These are phyloP conservation scores for Phocoena sinus DNA, from an alignment of 2,113 vertebrate species.

Conservation along the genomic window DNA sequence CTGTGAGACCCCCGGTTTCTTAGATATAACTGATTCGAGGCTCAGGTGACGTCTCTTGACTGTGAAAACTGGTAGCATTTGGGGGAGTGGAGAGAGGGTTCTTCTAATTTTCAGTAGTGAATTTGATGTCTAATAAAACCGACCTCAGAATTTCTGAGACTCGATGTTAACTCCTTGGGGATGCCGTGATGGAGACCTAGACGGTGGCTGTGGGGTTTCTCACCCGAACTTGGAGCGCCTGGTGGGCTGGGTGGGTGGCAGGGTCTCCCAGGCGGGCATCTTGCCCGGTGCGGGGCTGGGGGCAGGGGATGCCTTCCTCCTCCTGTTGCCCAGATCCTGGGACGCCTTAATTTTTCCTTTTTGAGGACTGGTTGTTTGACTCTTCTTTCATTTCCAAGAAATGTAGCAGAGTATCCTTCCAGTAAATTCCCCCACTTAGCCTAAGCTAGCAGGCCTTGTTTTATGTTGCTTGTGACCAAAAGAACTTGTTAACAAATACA, in stretches of 20 bases:
- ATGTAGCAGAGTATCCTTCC: not conserved
- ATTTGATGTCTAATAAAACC: not conserved
- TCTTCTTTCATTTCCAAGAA: constrained; percentile 33
- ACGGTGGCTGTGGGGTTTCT: not conserved
- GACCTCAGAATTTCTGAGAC: not conserved
- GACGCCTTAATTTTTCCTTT: not conserved
- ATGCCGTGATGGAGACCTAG: not conserved
- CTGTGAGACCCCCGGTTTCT: not conserved
- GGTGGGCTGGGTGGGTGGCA: not conserved
- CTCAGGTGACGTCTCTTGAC: not conserved
- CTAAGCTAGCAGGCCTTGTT: not conserved
- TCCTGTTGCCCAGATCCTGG: not conserved
- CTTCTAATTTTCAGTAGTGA: not conserved
- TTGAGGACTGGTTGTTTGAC: not conserved
- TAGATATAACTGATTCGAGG: not conserved
- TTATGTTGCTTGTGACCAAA: constrained; percentile 9
- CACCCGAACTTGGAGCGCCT: not conserved
- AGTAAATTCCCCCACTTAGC: not conserved
- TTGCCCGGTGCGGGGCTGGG: not conserved
- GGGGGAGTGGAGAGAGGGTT: no score
- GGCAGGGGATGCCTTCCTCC: not conserved
- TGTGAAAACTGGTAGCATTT: not conserved
- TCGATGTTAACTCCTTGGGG: not conserved
- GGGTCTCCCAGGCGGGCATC: not conserved
- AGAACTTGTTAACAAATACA: not conserved